A percentile compares a stretch with the other conserved stretches of the same genome.
phyloP scores from a whole-genome alignment of 1,140 invertebrate genomes.

The Pseudomyrmex flavicornis region DNA sequence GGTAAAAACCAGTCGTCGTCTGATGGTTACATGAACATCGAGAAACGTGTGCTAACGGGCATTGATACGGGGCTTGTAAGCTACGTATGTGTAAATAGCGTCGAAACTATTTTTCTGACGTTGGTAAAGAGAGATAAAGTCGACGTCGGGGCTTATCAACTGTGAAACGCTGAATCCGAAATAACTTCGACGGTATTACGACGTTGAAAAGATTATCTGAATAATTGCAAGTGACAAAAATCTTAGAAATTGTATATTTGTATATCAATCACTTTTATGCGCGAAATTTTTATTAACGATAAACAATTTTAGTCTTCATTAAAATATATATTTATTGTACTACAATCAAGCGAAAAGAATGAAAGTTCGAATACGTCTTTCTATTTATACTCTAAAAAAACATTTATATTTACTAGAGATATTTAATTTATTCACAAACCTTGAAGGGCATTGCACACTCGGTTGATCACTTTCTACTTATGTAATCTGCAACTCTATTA shows the following conservation, averaged over 20 bases:
- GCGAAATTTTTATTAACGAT: too few relatives aligned
- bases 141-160: constrained; percentile 41
- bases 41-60: not conserved
- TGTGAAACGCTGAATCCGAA: constrained; percentile 15
- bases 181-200: constrained; percentile 22
- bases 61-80: not conserved
- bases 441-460: too few relatives aligned
- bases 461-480: too few relatives aligned
- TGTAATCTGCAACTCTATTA: too few relatives aligned
- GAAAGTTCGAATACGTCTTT: too few relatives aligned
- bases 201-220: constrained; percentile 14
- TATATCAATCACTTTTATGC: too few relatives aligned
- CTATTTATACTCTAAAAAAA: too few relatives aligned
- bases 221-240: not conserved
- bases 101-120: not conserved
- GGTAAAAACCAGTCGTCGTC: not conserved
- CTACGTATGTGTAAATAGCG: not conserved
- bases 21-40: not conserved
- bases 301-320: too few relatives aligned
- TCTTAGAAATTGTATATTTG: not conserved
- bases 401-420: too few relatives aligned
- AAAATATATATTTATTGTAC: too few relatives aligned
- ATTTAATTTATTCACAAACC: too few relatives aligned
- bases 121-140: not conserved
- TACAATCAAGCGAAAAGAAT: too few relatives aligned